Conservation (phyloP, 2,113 vertebrate species). For the Xiphophorus couchianus region DNA sequence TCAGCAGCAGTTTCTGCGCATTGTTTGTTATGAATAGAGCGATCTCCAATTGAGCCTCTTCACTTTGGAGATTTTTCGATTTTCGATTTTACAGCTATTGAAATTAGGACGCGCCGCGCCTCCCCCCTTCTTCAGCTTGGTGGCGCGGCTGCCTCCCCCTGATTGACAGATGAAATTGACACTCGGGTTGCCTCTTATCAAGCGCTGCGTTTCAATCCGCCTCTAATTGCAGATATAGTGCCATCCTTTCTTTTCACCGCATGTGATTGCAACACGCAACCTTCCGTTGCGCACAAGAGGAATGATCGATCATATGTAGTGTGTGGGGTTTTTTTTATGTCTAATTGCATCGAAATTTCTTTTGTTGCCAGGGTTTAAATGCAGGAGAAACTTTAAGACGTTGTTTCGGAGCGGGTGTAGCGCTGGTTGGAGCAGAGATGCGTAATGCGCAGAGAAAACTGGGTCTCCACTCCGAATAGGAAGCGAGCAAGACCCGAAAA, state of each 20-base stretch:
- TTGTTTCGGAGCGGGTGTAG: slow-evolving; percentile 89
- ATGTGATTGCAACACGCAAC: slow-evolving; percentile 89
- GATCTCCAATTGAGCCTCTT: slow-evolving; percentile 82
- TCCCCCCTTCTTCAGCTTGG: slow-evolving; percentile 71
- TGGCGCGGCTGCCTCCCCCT: slow-evolving; percentile 86
- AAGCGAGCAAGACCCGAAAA: slow-evolving; percentile 64
- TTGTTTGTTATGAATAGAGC: slow-evolving; percentile 76
- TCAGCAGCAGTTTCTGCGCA: slow-evolving; percentile 76
- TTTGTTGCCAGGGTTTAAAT: slow-evolving; percentile 92
- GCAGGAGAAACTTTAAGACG: slow-evolving; percentile 89
- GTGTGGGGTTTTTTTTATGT: slow-evolving; percentile 26
- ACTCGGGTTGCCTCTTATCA: slow-evolving; percentile 90
- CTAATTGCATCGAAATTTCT: slow-evolving; percentile 90
- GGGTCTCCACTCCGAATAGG: slow-evolving; percentile 70
- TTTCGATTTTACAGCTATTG: slow-evolving; percentile 92
- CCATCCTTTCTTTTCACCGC: slow-evolving; percentile 84
- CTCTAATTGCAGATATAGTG: slow-evolving; percentile 92
- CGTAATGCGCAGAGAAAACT: slow-evolving; percentile 69
- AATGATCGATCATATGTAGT: slow-evolving; percentile 85
- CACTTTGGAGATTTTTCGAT: slow-evolving; percentile 87
- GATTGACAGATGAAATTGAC: slow-evolving; percentile 97
- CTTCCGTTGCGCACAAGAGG: slow-evolving; percentile 86
- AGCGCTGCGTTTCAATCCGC: slow-evolving; percentile 87
- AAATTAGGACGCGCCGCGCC: slow-evolving; percentile 91
- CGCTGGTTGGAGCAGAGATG: slow-evolving; percentile 71